Evolutionary conservation across 2,888 invertebrate species (phyloP), one percentile per base, ranked within the genome.

Genomic region (Drosophila mimetica): DNA sequence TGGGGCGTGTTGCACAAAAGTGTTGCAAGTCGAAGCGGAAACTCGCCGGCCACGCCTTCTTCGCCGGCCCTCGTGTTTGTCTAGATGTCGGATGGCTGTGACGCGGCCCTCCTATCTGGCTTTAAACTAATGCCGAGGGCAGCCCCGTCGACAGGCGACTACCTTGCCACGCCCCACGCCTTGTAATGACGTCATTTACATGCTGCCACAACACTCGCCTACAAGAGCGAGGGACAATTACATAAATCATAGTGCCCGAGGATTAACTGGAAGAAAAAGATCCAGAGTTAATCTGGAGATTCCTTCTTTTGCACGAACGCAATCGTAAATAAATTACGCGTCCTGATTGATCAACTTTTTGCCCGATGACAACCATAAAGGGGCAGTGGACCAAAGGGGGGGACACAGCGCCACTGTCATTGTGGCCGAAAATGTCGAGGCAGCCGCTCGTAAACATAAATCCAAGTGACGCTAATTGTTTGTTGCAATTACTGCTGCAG

Each of bases 401-500:
- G 25, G 25, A 7, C 25, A 25, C 25, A 25, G 7, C 25, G 25
- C 25, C 36, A 36, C 30, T 47, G 69, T 61, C 72, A 39, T 63
- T 63, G 54, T 55, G 73, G 28, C 37, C 61, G 60, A 66, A 66
- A 71, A 69, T 69, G 70, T 69, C 47, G 66, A 52, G 73, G 66
- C 76, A 84, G 67, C 63, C 54, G 71, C 72, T 85, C 80, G 80
- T 86, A 80, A 86, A 76, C 88, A 88, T 86, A 84, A 84, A 84
- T 84, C 74, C 86, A 74, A 84, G 77, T 88, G 83, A 88, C 84
- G 88, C 83, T 84, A 84, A 84, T 84, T 88, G 83, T 84, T 88
- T 88, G 88, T 80, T 88, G 86, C 88, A 84, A 88, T 84, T 84
- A 84, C 83, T 80, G 86, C 79, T 69, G 86, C 88, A 87, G 88